Percentiles rank a stretch among this genome's conserved stretches.
These are phyloP conservation scores for Hemibagrus wyckioides DNA, from an alignment of 2,113 vertebrate species.

Conservation along the genomic window DNA sequence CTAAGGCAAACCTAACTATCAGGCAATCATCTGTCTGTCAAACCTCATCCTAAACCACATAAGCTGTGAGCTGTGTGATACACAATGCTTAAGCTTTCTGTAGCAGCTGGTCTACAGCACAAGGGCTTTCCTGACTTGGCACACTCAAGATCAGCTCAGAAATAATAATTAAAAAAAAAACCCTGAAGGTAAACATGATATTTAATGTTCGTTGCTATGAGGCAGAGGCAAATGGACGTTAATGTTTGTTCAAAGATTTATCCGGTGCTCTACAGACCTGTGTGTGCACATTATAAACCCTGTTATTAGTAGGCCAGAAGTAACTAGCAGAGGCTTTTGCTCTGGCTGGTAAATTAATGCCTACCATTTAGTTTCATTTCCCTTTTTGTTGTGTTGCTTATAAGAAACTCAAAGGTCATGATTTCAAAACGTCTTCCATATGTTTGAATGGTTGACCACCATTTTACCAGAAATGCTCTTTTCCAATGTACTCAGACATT, in stretches of 20 bases:
- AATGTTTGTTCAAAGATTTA: conserved; percentile 12
- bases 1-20: conserved; percentile 12
- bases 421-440: background rate
- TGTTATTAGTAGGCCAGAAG: background rate
- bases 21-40: background rate
- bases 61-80: background rate
- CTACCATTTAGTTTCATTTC: background rate
- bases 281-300: background rate
- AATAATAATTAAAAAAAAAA: background rate
- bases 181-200: background rate
- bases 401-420: background rate
- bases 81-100: conserved; percentile 6
- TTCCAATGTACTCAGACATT: background rate
- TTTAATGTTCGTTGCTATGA: background rate
- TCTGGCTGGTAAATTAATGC: background rate
- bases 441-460: background rate
- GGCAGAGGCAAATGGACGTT: background rate
- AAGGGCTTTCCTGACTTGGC: background rate
- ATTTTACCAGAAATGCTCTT: background rate
- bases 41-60: conserved; percentile 26
- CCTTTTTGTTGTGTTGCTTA: background rate
- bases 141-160: background rate
- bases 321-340: background rate
- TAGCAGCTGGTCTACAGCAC: conserved; percentile 21
- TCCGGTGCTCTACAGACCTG: background rate